Conservation (phyloP, 2,888 invertebrate species). For the Agrotis puta region DNA sequence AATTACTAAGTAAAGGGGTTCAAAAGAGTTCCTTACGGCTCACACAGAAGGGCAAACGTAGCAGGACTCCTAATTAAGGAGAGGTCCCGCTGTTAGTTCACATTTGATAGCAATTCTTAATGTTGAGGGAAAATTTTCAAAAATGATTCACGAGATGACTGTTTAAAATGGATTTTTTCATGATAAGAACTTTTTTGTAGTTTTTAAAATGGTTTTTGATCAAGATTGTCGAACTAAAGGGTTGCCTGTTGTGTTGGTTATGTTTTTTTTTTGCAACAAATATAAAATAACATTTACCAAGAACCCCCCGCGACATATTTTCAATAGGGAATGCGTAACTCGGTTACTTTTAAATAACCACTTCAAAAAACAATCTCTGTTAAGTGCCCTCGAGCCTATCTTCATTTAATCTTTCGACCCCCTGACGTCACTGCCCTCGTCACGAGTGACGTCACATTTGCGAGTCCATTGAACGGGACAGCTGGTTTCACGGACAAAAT, state of each 20-base stretch:
- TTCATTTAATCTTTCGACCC: slow-evolving; percentile 73
- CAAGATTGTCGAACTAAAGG: slow-evolving; percentile 24
- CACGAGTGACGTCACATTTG: slow-evolving; percentile 34
- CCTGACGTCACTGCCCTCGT: slow-evolving; percentile 55
- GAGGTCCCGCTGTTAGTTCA: slow-evolving; percentile 80
- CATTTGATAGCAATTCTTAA: slow-evolving; percentile 57
- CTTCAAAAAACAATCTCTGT: slow-evolving; percentile 84
- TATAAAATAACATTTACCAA: slow-evolving; percentile 26
- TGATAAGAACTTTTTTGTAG: slow-evolving; percentile 16
- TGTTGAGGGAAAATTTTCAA: slow-evolving; percentile 40
- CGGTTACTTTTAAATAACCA: slow-evolving; percentile 80
- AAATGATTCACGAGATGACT: slow-evolving; percentile 14
- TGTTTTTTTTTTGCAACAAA: slow-evolving; percentile 22
- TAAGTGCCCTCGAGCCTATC: slow-evolving; percentile 74
- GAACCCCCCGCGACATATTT: slow-evolving; percentile 41
- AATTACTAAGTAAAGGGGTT: slow-evolving; percentile 86
- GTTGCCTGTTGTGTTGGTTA: neutral
- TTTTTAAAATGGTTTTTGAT: slow-evolving; percentile 14
- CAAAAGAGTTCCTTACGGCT: slow-evolving; percentile 78
- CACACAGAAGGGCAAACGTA: slow-evolving; percentile 85
- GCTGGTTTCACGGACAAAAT: slow-evolving; percentile 33
- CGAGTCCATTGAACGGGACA: slow-evolving; percentile 42
- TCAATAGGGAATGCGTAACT: slow-evolving; percentile 69
- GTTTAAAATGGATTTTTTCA: slow-evolving; percentile 30
- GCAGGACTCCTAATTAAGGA: slow-evolving; percentile 89